phyloP scores from a whole-genome alignment of 1,140 invertebrate species.

The Carposina sasakii region DNA sequence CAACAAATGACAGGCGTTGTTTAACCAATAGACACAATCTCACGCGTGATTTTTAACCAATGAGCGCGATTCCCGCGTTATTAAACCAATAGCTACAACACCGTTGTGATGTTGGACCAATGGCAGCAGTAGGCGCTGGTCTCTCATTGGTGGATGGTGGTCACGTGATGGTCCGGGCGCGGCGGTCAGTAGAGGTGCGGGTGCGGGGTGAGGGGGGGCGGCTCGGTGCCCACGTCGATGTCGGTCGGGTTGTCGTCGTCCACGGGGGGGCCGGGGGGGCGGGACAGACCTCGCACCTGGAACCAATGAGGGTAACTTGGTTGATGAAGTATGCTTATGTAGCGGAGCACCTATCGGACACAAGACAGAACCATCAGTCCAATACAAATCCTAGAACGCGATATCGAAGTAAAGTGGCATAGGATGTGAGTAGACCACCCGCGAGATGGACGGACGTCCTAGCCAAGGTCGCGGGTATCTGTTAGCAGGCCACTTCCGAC shows the following conservation, averaged over 20 bases:
- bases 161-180: background rate
- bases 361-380: too few relatives aligned
- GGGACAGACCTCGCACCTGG: constrained; percentile 47
- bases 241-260: constrained; percentile 53
- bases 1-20: background rate
- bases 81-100: background rate
- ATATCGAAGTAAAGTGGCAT: too few relatives aligned
- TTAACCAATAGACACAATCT: constrained; percentile 3
- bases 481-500: too few relatives aligned
- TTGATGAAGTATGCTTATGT: too few relatives aligned
- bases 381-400: too few relatives aligned
- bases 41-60: background rate
- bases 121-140: too few relatives aligned
- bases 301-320: constrained; percentile 23
- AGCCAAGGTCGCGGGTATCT: too few relatives aligned
- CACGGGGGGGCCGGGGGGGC: constrained; percentile 23
- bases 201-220: constrained; percentile 25
- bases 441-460: too few relatives aligned
- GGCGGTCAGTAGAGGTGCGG: constrained; percentile 38
- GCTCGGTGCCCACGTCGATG: constrained; percentile 64
- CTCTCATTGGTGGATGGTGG: too few relatives aligned
- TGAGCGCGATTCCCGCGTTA: background rate
- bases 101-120: background rate
- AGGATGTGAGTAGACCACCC: too few relatives aligned
- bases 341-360: too few relatives aligned